phyloP scores from a whole-genome alignment of 2,113 vertebrate species.

The Lipophrys pholis region DNA sequence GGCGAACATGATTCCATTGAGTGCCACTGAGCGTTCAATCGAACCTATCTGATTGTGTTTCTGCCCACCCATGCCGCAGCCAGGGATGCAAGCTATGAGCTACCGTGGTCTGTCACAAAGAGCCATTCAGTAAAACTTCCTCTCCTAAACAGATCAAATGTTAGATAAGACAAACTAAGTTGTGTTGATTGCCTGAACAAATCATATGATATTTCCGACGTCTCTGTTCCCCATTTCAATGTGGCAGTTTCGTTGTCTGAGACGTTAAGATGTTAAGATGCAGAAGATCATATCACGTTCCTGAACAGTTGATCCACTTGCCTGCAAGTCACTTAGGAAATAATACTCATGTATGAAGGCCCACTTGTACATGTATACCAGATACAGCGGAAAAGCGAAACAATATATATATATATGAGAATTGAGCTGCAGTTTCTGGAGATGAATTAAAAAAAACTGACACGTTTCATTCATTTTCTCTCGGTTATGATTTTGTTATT shows the following conservation, averaged over 20 bases:
- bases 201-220: slow-evolving; percentile 65
- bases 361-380: too few relatives aligned
- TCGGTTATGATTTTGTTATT: not conserved
- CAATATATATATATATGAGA: not conserved
- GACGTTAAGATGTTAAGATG: slow-evolving; percentile 13
- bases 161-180: slow-evolving; percentile 67
- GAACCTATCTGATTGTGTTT: slow-evolving; percentile 50
- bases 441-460: not conserved
- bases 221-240: slow-evolving; percentile 34
- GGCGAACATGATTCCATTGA: slow-evolving; percentile 32
- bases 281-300: slow-evolving; percentile 28
- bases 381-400: too few relatives aligned
- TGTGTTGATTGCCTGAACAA: slow-evolving; percentile 25
- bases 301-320: slow-evolving; percentile 27
- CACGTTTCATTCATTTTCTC: not conserved
- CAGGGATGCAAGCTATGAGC: slow-evolving; percentile 44
- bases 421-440: not conserved
- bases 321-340: slow-evolving; percentile 32
- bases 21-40: slow-evolving; percentile 20
- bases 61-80: slow-evolving; percentile 62
- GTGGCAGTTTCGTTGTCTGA: slow-evolving; percentile 5
- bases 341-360: slow-evolving; percentile 4
- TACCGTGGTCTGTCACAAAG: slow-evolving; percentile 65
- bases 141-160: slow-evolving; percentile 64
- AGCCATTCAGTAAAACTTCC: slow-evolving; percentile 60